These are phyloP conservation scores for Cebidichthys violaceus DNA, from an alignment of 2,113 vertebrate species.

Conservation along the genomic window DNA sequence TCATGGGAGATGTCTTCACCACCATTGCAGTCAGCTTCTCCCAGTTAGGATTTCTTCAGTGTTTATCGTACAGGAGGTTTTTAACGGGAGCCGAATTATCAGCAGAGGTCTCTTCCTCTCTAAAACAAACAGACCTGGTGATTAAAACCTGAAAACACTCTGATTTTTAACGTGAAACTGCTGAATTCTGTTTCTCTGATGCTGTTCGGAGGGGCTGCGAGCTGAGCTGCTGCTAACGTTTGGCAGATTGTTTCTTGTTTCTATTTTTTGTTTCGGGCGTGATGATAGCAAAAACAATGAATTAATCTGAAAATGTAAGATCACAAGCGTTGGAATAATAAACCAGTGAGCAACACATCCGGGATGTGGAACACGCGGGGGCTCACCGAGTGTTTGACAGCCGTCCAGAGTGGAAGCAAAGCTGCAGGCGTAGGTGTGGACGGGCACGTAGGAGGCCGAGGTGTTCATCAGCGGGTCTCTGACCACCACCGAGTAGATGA, in stretches of 20 bases:
- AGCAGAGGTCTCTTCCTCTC: no score
- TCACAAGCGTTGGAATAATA: neutral
- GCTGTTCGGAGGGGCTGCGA: no score
- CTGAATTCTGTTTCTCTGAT: no score
- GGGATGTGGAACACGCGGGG: neutral
- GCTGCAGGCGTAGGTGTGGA: slow-evolving; percentile 93
- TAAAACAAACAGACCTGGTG: no score
- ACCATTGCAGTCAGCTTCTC: no score
- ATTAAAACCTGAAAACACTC: no score
- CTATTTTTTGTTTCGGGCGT: neutral
- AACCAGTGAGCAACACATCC: neutral
- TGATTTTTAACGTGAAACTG: no score
- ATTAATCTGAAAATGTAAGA: neutral
- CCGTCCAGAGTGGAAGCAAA: slow-evolving; percentile 83
- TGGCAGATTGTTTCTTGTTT: no score
- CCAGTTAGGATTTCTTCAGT: neutral
- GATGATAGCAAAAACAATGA: neutral
- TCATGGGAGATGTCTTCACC: neutral
- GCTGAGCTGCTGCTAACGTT: no score
- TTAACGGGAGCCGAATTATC: no score
- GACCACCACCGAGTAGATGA: slow-evolving; percentile 93
- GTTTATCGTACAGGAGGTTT: neutral
- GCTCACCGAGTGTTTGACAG: slow-evolving; percentile 88
- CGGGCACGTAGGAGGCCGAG: slow-evolving; percentile 91
- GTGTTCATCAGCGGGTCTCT: slow-evolving; percentile 90